Base-by-base conservation (phyloP, 2,113 vertebrate species). In the Calonectris borealis region DNA sequence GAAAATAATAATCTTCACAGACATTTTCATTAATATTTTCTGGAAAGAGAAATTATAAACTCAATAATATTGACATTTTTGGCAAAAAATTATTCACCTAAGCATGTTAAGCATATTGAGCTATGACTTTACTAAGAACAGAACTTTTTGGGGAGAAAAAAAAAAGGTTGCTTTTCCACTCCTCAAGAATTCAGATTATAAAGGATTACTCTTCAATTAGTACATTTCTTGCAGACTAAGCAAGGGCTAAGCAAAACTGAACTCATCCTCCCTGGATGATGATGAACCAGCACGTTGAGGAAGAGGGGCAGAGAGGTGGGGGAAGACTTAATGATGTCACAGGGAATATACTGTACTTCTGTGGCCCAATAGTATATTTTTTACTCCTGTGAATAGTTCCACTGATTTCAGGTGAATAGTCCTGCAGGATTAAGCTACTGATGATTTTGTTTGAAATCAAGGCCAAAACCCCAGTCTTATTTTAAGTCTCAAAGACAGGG, bases 401-500 rank as follows among this genome's bases (percentile, higher is more conserved):
- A 55, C 42, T 75, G 46, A 88, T 52, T 94, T 95, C 77, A 88
- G 34, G 44, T 79, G 62, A 84, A 61, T 65, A 77, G 75, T 69
- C 36, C 78, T 77, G 31, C 34, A 86, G n/a, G 65, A 96, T 91
- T 91, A 96, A 95, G 73, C 13, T 32, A 75, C 29, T 51, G 54
- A 60, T 76, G 62, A 80, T 73, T 97, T 90, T 85, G 75, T 85
- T 94, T 91, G 81, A 96, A 96, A 96, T 91, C 84, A 94, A 95
- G 82, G 49, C 93, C 7, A 5, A 96, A 94, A 71, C 16, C 40
- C 10, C 0, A 0, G 52, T 94, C 73, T 87, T 89, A 93, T 89
- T 97, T 96, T 72, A 87, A 93, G 94, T 65, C 62, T 94, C 70
- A 96, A 96, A 96, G 80, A 38, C 48, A 71, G 20, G 27, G 29